These are phyloP conservation scores for Cheilosia vernalis DNA, from an alignment of 2,888 invertebrate species.

Conservation along the genomic window DNA sequence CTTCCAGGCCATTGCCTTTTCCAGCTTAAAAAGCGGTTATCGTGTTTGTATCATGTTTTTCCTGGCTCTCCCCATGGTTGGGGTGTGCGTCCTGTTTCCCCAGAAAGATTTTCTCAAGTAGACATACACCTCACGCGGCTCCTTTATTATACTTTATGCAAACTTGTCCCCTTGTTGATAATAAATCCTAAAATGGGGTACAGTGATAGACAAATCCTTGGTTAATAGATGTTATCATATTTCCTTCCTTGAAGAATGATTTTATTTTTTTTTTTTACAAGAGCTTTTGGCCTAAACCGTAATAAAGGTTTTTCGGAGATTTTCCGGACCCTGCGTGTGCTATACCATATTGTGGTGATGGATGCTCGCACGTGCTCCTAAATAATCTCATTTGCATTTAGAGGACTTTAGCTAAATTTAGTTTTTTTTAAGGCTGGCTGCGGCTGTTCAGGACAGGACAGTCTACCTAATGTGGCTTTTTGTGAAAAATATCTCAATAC, in stretches of 20 bases:
- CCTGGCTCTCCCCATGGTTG: background rate
- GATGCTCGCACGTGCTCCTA: slow-evolving; percentile 37
- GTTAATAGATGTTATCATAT: slow-evolving; percentile 48
- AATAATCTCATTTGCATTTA: slow-evolving; percentile 31
- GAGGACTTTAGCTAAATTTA: slow-evolving; percentile 25
- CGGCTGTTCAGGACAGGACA: background rate
- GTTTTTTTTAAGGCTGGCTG: background rate
- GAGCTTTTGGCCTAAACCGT: background rate
- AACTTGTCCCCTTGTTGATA: slow-evolving; percentile 49
- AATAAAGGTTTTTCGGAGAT: background rate
- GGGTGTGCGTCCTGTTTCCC: slow-evolving; percentile 1
- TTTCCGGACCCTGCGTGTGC: background rate
- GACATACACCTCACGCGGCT: slow-evolving; percentile 12
- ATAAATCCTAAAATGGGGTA: slow-evolving; percentile 45
- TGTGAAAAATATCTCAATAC: background rate
- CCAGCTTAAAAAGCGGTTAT: slow-evolving; percentile 2
- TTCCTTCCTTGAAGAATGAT: slow-evolving; percentile 17
- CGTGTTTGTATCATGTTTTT: background rate
- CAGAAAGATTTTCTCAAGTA: background rate
- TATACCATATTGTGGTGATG: slow-evolving; percentile 27
- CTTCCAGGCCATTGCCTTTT: background rate
- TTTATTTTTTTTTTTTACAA: background rate
- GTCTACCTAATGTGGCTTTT: background rate
- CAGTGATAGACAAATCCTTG: slow-evolving; percentile 33
- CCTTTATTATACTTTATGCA: slow-evolving; percentile 44